Percentiles rank a stretch among this genome's conserved stretches.
phyloP scores from a whole-genome alignment of 2,888 invertebrate genomes.

The Galerucella nymphaeae region DNA sequence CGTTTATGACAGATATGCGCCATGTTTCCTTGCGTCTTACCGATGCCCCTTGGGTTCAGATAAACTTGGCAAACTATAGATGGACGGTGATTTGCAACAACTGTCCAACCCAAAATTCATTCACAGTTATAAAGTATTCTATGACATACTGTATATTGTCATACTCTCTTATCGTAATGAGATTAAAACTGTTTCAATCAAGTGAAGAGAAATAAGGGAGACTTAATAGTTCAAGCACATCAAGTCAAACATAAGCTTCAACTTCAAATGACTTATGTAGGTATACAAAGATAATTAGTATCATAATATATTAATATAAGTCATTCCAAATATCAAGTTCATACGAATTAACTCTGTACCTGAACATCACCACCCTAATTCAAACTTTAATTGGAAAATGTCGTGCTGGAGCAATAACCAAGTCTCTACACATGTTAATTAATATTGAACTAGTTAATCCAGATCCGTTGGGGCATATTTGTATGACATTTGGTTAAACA shows the following conservation, averaged over 20 bases:
- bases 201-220: neutral
- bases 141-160: too few species aligned
- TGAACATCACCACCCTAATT: neutral
- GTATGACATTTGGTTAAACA: neutral
- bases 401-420: neutral
- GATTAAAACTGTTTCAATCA: neutral
- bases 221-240: neutral
- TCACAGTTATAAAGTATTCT: too few species aligned
- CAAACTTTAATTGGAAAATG: neutral
- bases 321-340: neutral
- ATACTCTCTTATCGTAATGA: too few species aligned
- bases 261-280: neutral
- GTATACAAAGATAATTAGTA: neutral
- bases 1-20: too few species aligned
- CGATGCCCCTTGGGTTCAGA: too few species aligned
- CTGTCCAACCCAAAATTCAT: too few species aligned
- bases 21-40: too few species aligned
- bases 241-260: neutral
- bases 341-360: neutral
- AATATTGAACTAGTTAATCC: neutral
- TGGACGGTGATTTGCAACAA: too few species aligned
- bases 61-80: too few species aligned
- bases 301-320: neutral
- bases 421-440: neutral
- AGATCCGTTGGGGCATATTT: neutral